phyloP scores from a whole-genome alignment of 2,888 invertebrate species.

The Molorchus minor region DNA sequence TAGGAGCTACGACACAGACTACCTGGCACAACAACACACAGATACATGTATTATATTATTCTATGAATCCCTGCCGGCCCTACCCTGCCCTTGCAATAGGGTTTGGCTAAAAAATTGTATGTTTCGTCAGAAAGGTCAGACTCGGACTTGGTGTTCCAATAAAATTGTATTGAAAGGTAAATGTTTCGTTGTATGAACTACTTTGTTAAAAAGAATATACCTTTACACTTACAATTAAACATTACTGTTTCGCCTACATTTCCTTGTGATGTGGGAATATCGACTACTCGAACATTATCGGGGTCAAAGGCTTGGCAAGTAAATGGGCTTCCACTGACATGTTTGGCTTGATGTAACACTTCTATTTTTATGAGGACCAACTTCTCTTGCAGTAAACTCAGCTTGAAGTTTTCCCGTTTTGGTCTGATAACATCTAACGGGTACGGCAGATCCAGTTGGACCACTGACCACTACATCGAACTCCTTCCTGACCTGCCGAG shows the following conservation, averaged over 20 bases:
- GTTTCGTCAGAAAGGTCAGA: no score
- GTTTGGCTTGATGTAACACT: slow-evolving; percentile 88
- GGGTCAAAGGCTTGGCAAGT: slow-evolving; percentile 93
- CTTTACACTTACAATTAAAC: slow-evolving; percentile 73
- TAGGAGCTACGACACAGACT: no score
- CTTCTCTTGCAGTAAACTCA: slow-evolving; percentile 87
- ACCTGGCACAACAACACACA: no score
- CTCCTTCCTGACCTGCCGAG: slow-evolving; percentile 85
- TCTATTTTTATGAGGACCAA: slow-evolving; percentile 77
- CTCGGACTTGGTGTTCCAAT: no score
- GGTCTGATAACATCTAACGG: slow-evolving; percentile 88
- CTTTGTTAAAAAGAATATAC: not conserved
- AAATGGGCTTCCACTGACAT: slow-evolving; percentile 92
- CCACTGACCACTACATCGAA: slow-evolving; percentile 86
- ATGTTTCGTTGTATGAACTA: no score
- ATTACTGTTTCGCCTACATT: slow-evolving; percentile 84
- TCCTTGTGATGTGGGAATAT: slow-evolving; percentile 78
- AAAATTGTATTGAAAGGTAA: no score
- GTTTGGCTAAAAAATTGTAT: no score
- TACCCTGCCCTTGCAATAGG: no score
- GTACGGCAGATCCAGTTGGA: slow-evolving; percentile 61
- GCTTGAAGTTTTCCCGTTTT: slow-evolving; percentile 95
- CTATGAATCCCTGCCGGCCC: no score
- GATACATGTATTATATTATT: no score
- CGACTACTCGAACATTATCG: slow-evolving; percentile 80